Conservation (phyloP, 2,113 vertebrate genomes). For the Myocastor coypus region DNA sequence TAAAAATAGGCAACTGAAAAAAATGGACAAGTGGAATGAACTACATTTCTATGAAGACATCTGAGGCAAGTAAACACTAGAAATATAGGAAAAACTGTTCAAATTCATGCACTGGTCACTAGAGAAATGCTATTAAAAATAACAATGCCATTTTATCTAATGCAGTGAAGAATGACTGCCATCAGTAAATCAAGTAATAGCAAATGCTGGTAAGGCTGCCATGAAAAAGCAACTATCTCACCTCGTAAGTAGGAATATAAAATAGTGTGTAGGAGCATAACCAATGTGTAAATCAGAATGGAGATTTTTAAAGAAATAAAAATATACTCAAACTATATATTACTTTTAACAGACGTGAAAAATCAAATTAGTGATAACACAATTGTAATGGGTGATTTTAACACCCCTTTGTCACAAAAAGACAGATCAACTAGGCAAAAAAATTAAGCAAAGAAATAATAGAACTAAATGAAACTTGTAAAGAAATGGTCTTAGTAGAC, state of each 20-base stretch:
- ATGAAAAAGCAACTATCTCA: neutral
- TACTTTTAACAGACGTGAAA: neutral
- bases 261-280: no score
- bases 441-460: no score
- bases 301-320: neutral
- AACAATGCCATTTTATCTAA: neutral
- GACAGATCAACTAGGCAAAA: no score
- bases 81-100: neutral
- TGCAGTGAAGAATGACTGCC: neutral
- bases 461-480: no score
- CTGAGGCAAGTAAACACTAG: neutral
- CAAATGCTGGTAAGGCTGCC: neutral
- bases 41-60: neutral
- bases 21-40: no score
- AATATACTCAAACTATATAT: neutral
- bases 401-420: no score
- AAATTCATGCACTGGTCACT: neutral
- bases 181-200: neutral
- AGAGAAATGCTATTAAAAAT: neutral
- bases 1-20: neutral
- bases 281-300: neutral
- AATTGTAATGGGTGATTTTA: no score
- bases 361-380: no score
- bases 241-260: neutral
- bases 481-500: no score